Conservation (phyloP, 2,797 vertebrate genomes). For the Babyrousa celebensis region DNA sequence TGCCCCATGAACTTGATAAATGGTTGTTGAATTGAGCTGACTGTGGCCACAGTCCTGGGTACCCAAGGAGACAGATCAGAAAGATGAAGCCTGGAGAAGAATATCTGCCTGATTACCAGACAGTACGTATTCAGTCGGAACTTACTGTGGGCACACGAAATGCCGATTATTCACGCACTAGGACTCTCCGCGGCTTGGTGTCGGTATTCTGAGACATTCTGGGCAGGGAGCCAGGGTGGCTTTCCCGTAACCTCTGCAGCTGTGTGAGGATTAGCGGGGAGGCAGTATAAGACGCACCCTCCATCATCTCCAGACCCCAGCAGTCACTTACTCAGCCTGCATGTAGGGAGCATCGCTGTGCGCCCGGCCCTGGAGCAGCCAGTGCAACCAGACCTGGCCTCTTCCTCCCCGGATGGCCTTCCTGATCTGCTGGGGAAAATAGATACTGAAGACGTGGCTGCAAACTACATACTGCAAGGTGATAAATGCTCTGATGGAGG, state of each 20-base stretch:
- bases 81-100: not conserved
- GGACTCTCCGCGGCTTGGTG: not conserved
- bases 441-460: not conserved
- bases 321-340: not conserved
- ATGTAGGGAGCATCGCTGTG: accelerated
- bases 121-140: not conserved
- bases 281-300: not conserved
- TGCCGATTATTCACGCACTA: not conserved
- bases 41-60: not conserved
- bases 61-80: not conserved
- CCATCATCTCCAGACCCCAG: no score
- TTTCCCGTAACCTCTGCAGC: not conserved
- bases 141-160: not conserved
- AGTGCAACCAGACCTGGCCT: not conserved
- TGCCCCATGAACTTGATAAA: no score
- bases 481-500: not conserved
- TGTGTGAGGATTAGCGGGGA: not conserved
- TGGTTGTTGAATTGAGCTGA: not conserved
- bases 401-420: not conserved
- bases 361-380: not conserved
- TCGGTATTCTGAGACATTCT: not conserved
- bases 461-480: not conserved
- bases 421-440: not conserved
- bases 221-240: no score
- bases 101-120: not conserved